Conservation (phyloP, 1,140 invertebrate species). For the Saccostrea cuccullata region DNA sequence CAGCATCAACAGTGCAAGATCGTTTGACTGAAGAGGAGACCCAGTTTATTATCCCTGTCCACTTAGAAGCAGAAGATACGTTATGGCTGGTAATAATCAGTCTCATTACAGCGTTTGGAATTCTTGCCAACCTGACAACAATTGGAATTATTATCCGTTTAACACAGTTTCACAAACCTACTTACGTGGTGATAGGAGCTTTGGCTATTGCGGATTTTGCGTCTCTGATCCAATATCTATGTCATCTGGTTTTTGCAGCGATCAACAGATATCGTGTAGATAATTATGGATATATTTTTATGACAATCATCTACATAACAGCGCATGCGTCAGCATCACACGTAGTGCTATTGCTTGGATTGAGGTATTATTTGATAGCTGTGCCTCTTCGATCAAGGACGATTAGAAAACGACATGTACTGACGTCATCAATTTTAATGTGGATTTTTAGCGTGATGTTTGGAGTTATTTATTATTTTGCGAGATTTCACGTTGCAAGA, state of each 20-base stretch:
- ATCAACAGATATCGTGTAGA: not conserved
- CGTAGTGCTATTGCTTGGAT: not conserved
- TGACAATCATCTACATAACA: not conserved
- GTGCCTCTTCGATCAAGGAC: not conserved
- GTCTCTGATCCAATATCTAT: not conserved
- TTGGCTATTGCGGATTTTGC: not conserved
- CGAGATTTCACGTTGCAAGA: not conserved
- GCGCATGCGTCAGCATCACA: constrained; percentile 13
- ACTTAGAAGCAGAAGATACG: not conserved
- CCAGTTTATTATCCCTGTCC: not conserved
- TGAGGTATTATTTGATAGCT: not conserved
- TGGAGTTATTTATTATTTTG: not conserved
- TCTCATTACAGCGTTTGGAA: not conserved
- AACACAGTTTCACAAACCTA: not conserved
- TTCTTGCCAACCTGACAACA: not conserved
- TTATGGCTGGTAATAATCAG: not conserved
- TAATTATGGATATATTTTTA: not conserved
- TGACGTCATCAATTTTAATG: not conserved
- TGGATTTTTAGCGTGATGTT: constrained; percentile 4
- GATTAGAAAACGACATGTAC: not conserved
- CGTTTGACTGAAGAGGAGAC: not conserved
- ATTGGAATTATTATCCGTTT: not conserved
- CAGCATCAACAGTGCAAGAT: too few relatives aligned
- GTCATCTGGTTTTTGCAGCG: not conserved
- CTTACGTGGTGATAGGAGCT: not conserved